Percentiles rank a stretch among this genome's conserved stretches.
Conservation (phyloP, 2,888 invertebrate species). For the Diachrysia chrysitis region DNA sequence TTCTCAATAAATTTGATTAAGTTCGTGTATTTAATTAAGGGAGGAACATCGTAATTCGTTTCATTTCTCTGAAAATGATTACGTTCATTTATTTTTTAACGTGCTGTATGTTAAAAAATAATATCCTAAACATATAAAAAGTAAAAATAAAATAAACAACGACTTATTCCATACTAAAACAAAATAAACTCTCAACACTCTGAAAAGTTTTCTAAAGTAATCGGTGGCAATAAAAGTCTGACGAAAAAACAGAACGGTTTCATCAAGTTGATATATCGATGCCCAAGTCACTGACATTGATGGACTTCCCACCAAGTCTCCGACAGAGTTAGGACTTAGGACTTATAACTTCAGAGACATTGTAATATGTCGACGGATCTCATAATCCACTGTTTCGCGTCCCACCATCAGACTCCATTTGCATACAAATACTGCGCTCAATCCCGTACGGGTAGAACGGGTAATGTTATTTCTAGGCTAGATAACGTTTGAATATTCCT, state of each 20-base stretch:
- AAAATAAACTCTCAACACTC: background rate
- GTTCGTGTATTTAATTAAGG: slow-evolving; percentile 35
- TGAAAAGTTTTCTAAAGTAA: background rate
- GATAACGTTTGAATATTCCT: slow-evolving; percentile 33
- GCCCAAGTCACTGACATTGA: slow-evolving; percentile 29
- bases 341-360: slow-evolving; percentile 26
- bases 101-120: too few relatives aligned
- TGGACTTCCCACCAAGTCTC: slow-evolving; percentile 19
- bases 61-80: background rate
- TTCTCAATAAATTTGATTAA: slow-evolving; percentile 43
- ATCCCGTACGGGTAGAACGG: slow-evolving; percentile 24
- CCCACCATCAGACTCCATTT: slow-evolving; percentile 33
- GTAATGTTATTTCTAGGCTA: slow-evolving; percentile 41
- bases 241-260: slow-evolving; percentile 3
- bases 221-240: background rate
- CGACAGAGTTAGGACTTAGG: slow-evolving; percentile 18
- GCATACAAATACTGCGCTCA: slow-evolving; percentile 52
- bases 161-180: background rate
- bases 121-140: too few relatives aligned
- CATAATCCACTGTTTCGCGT: slow-evolving; percentile 30
- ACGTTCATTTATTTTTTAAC: background rate
- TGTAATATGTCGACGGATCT: slow-evolving; percentile 29
- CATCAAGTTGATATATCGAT: slow-evolving; percentile 28
- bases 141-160: background rate
- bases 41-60: background rate